These are phyloP conservation scores for Bufotes viridis DNA, from an alignment of 2,797 vertebrate species.

Conservation along the genomic window DNA sequence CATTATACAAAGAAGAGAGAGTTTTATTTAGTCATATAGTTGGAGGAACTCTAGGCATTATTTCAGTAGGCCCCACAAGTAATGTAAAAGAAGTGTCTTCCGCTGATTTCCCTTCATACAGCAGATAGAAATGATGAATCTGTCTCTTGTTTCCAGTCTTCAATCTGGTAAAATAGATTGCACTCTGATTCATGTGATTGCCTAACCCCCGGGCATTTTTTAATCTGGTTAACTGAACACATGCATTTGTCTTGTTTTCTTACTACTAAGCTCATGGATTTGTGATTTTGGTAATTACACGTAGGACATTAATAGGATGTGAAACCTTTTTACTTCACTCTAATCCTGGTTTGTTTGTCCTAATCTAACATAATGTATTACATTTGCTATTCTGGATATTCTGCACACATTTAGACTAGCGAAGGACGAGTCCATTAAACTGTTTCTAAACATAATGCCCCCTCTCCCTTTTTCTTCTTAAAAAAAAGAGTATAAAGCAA, in stretches of 20 bases:
- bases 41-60: not conserved
- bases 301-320: constrained; percentile 73
- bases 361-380: constrained; percentile 58
- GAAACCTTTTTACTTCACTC: constrained; percentile 76
- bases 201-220: constrained; percentile 71
- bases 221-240: constrained; percentile 77
- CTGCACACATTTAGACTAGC: not conserved
- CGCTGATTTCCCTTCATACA: not conserved
- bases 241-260: constrained; percentile 78
- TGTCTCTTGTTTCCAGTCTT: constrained; percentile 38
- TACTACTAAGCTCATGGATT: constrained; percentile 75
- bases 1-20: not conserved
- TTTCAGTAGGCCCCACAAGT: not conserved
- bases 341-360: constrained; percentile 66
- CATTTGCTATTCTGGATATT: not conserved
- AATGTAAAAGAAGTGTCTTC: not conserved
- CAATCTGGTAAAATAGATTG: constrained; percentile 59
- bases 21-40: not conserved
- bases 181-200: constrained; percentile 67
- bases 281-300: constrained; percentile 75
- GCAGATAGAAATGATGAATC: constrained; percentile 51
- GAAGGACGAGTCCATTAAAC: too few relatives aligned
- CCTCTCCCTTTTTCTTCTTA: too few relatives aligned
- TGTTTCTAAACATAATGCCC: too few relatives aligned
- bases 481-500: too few relatives aligned